A percentile compares a stretch with the other conserved stretches of the same genome.
Conservation (phyloP, 2,113 vertebrate species). For the Mixornis gularis region DNA sequence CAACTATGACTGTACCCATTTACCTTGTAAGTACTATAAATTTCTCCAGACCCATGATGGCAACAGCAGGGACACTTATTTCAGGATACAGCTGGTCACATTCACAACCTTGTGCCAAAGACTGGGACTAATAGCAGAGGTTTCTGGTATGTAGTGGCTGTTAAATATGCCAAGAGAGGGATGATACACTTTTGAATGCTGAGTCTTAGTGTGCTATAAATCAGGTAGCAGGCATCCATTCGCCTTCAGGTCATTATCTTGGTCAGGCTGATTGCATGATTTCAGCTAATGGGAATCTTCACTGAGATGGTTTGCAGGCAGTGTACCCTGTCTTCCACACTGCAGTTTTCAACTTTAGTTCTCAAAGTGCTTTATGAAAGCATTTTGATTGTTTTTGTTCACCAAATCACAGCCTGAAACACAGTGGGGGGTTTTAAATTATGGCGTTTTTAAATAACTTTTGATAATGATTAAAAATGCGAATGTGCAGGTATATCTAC, state of each 20-base stretch:
- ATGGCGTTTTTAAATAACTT: not conserved
- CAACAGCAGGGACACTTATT: not conserved
- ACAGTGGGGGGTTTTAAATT: rapidly evolving
- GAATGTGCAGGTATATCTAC: not conserved
- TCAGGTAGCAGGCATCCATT: not conserved
- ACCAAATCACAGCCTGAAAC: not conserved
- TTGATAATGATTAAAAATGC: not conserved
- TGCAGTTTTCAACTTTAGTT: not conserved
- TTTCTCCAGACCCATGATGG: not conserved
- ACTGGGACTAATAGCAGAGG: not conserved
- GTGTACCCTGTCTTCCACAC: not conserved
- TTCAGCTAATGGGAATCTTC: not conserved
- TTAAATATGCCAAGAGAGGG: not conserved
- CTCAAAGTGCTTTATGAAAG: not conserved
- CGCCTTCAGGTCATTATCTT: not conserved
- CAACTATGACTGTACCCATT: not conserved
- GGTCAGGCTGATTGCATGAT: not conserved
- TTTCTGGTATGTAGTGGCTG: not conserved
- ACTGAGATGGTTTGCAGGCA: not conserved
- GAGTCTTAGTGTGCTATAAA: not conserved
- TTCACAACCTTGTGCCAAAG: not conserved
- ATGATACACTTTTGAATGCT: not conserved
- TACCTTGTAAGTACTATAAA: not conserved
- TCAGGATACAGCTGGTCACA: not conserved
- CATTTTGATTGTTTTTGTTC: not conserved